Evolutionary conservation across 30 jellyfish, hydroid and myxozoan genomes (phyloP), one percentile per base, ranked within the genome.

Genomic region (Aurelia sp.): DNA sequence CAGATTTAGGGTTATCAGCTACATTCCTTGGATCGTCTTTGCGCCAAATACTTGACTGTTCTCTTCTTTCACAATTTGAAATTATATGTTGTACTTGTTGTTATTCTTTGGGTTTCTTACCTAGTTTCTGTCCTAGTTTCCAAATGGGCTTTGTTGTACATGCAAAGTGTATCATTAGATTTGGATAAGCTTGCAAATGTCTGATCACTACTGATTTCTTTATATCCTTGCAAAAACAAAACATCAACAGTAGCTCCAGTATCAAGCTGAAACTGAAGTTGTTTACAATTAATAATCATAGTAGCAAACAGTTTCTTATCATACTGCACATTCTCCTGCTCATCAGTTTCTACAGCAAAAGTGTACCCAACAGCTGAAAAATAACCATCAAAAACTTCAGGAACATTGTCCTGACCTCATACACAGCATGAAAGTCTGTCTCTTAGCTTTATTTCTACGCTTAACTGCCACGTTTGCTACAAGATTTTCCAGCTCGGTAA

Each of bases 401-500:
- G 76, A 65, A 65, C 76, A 65, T 65, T 65, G 76, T 65, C 76
- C 41, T 65, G n/a, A n/a, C n/a, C n/a, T n/a, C 76, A 65, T 65
- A 65, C 65, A 71, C 82, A 5, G 82, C 70, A 71, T 38, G 76
- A 65, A 65, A 65, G 76, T 8, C 76, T 21, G 76, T 21, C 76
- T 65, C 76, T 65, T 21, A 13, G 76, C 76, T 21, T 65, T 65
- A 55, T 65, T 65, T 65, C 76, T 65, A 65, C 76, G 35, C 59
- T 35, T 35, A 75, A 52, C 58, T 75, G 59, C 58, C 65, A 85
- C 53, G 73, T 66, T 33, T 82, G 9, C 40, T 70, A 50, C 41
- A 61, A 79, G 89, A 79, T 60, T 64, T 64, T 63, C 85, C 85
- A n/a, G n/a, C n/a, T n/a, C n/a, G n/a, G n/a, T n/a, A n/a, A n/a